Base-by-base conservation (phyloP, 2,888 invertebrate species). In the Metallyticus violacea region DNA sequence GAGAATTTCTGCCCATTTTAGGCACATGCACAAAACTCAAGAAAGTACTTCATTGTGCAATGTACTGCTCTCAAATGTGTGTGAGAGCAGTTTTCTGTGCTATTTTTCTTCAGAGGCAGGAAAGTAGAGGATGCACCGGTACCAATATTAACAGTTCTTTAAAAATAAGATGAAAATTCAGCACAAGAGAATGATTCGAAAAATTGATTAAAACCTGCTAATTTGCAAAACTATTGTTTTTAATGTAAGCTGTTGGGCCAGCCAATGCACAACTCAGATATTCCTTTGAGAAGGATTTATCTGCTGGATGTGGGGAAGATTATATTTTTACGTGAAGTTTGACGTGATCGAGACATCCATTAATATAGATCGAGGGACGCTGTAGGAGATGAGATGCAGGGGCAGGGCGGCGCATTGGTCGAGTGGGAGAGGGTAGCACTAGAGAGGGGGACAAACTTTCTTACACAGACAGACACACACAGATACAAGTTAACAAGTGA, bases 321-420 rank as follows among this genome's bases (percentile, higher is more conserved):
- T 1, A 81, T 40, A 81, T 81, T 81, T 40, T 81, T 81, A 81
- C 40, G 81, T 26, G 25, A 30, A 81, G 30, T 40, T 15, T 30
- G 81, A 81, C 30, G 40, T 40, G 40, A 62, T 62, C 40, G 40
- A 62, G 40, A 62, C 40, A 62, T 62, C 40, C 40, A 62, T 62
- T 62, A 62, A 15, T 62, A 15, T 62, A 62, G 15, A 62, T 62
- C 40, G 15, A 90, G 91, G 90, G 90, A 91, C 91, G 90, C 91
- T 90, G 89, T 89, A 85, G 28, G 89, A 89, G 89, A 89, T 89
- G 90, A 89, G 90, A 89, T 89, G 89, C 89, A 86, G 85, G 86
- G 81, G 30, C 83, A 85, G 85, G 84, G 85, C n/a, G 84, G 77
- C 9, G n/a, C 76, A 26, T 9, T 40, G 78, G 28, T 78, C 79